Percentiles rank a stretch among this genome's conserved stretches.
Conservation (phyloP, 1,140 invertebrate genomes). For the Hypsibius dujardini region DNA sequence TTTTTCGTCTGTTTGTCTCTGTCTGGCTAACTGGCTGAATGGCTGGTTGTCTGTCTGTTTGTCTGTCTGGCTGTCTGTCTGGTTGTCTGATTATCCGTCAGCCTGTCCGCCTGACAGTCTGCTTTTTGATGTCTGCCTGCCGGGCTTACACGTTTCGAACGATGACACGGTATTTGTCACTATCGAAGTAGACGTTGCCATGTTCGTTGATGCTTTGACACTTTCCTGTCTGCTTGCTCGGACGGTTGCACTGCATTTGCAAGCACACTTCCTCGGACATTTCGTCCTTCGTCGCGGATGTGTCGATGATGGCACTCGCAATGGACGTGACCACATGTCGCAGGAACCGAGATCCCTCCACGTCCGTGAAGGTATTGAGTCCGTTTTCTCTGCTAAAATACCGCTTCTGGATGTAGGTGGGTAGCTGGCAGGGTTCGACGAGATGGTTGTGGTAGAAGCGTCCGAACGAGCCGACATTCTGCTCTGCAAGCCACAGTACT, state of each 20-base stretch:
- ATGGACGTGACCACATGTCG: constrained; percentile 38
- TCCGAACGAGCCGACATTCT: too few species aligned
- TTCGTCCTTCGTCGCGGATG: neutral
- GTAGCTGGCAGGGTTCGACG: constrained; percentile 39
- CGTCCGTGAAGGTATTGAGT: constrained; percentile 56
- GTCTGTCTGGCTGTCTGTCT: too few species aligned
- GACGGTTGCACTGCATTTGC: constrained; percentile 4
- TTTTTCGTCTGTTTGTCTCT: too few species aligned
- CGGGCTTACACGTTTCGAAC: neutral
- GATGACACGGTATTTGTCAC: neutral
- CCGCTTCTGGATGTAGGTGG: constrained; percentile 53
- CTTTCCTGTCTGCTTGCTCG: neutral
- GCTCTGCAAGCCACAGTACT: too few species aligned
- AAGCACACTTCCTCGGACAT: neutral
- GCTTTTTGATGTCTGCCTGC: too few species aligned
- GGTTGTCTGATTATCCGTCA: too few species aligned
- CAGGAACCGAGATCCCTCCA: constrained; percentile 57
- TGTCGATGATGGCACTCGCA: neutral
- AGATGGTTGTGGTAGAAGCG: too few species aligned
- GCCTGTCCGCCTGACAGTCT: too few species aligned
- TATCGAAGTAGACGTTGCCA: neutral
- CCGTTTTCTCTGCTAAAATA: constrained; percentile 84
- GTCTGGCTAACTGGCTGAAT: too few species aligned
- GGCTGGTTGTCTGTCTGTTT: too few species aligned
- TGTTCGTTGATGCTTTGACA: neutral